Evolutionary conservation across 2,888 invertebrate species (phyloP), one percentile per base, ranked within the genome.

Genomic region (Protodeltote pygarga): DNA sequence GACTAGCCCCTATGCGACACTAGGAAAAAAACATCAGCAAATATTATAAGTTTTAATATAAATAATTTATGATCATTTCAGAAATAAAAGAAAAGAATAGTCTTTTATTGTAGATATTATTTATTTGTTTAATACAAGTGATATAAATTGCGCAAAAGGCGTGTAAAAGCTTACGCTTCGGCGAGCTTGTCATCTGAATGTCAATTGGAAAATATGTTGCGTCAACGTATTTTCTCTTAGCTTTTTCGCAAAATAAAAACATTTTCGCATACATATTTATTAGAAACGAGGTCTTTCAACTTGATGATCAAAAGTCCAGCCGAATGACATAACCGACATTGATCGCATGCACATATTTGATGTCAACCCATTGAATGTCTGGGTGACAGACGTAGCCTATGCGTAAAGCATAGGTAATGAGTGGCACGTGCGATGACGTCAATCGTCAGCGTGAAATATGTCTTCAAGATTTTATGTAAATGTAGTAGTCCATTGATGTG

Each of bases 1-100:
- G 68, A 71, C 72, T 68, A 60, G 70, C 73, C 73, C 70, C 63
- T 49, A 61, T 57, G 62, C 35, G 31, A 53, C 50, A 46, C 39
- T 29, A 51, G 32, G 48, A 50, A 55, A 52, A 59, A 59, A 57
- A 61, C 57, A 57, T 51, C 44, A 23, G 50, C 49, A 54, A 58
- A 64, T 46, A 45, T 59, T 25, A 55, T 67, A 54, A 48, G 59
- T 58, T 42, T 39, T 42, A 17, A 39, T 20, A 20, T n/a, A 45
- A 40, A 58, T 45, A 37, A 40, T 42, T 39, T 8, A 23, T 34
- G 16, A n/a, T 11, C 23, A 44, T 13, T 16, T 10, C 11, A 8
- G n/a, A 3, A 15, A 33, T n/a, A 34, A 27, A 16, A 17, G 5
- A 11, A 1, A n/a, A 4, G 8, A 10, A 13, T 4, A 0, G 9